These are phyloP conservation scores for Agrotis puta DNA, from an alignment of 2,888 invertebrate genomes.

Conservation along the genomic window DNA sequence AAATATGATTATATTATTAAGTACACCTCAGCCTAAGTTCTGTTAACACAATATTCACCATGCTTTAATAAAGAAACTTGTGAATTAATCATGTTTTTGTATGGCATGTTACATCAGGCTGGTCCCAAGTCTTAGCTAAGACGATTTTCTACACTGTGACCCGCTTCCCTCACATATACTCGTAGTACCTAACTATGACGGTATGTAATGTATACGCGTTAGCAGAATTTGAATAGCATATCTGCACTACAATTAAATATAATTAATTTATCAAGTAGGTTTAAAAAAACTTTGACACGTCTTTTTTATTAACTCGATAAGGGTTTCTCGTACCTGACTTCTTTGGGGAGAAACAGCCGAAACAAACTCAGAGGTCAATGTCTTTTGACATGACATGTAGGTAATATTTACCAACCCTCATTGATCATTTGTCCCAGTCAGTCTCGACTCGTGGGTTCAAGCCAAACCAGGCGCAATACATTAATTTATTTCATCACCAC, in stretches of 20 bases:
- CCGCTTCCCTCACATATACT: slow-evolving; percentile 38
- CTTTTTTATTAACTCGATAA: neutral
- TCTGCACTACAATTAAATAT: too few relatives aligned
- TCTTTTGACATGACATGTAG: neutral
- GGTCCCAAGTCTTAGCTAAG: slow-evolving; percentile 11
- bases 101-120: slow-evolving; percentile 22
- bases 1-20: too few relatives aligned
- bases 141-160: slow-evolving; percentile 42
- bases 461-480: too few relatives aligned
- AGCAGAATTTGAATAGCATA: too few relatives aligned
- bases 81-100: slow-evolving; percentile 51
- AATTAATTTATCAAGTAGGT: neutral
- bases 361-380: neutral
- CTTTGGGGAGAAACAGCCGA: neutral
- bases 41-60: neutral
- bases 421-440: too few relatives aligned
- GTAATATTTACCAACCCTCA: too few relatives aligned
- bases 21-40: neutral
- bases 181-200: neutral
- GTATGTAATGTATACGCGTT: neutral
- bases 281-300: neutral
- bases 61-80: neutral
- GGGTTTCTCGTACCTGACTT: neutral
- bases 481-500: too few relatives aligned
- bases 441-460: too few relatives aligned